Base-by-base conservation (phyloP, 1,140 invertebrate genomes). In the Hycleus phaleratus region DNA sequence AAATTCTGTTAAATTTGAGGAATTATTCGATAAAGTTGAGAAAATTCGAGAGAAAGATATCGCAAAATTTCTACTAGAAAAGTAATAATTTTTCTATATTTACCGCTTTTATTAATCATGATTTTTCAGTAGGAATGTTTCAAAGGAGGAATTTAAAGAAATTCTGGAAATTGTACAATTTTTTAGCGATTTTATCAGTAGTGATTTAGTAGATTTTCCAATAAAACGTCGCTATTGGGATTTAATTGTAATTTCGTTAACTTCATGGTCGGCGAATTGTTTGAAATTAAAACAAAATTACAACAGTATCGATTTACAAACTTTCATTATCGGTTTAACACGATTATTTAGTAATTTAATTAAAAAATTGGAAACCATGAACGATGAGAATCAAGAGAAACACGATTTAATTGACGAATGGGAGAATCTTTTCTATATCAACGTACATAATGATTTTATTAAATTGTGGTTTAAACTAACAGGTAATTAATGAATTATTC, bases 221-320 rank as follows among this genome's bases (percentile, higher is more conserved):
- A 32, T 32, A 18, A 74, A 65, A 10, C 62, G 68, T 7, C 70
- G 71, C 48, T 76, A 82, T 40, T 88, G 86, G 85, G 85, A 88
- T 71, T 79, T 81, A 52, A 77, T 82, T 46, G 72, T 85, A 8
- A 81, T 87, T 63, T 80, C 78, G n/a, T 64, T 85, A 2, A 77
- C 79, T 7, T 78, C 79, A 2, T 87, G 85, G 85, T 76, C 60
- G 70, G 4, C 77, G 65, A 53, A 64, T 80, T 63, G 67, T 53
- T 51, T 59, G 26, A 64, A 65, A 60, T 56, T 64, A 39, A 61
- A 55, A 42, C 40, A 10, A 42, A 39, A 59, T 26, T 63, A 64
- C 47, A 40, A 66, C 11, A 60, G 63, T 38, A 49, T 55, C 9
- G 58, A 68, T 77, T 75, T 77, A 38, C 73, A 72, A 42, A 63